Evolutionary conservation across 2,113 vertebrate genomes (phyloP), one percentile per base, ranked within the genome.

Genomic region (Cynocephalus volans): DNA sequence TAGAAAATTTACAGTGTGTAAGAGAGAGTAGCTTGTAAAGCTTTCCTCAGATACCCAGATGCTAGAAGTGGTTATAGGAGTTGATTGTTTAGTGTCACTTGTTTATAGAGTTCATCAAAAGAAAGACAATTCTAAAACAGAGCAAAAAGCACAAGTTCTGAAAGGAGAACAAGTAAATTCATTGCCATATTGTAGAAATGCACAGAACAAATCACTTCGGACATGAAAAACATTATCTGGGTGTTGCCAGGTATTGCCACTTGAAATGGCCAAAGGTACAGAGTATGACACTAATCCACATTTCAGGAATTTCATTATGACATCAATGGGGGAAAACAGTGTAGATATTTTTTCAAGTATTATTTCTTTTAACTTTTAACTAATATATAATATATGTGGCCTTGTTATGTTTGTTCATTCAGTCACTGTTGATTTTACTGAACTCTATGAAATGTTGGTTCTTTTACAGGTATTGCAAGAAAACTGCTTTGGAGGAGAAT

Each of bases 341-440:
- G 18, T 36, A 56, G 19, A 65, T 65, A 18, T 0, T 76, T 36
- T 65, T 64, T 52, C 28, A 36, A 91, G 64, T 24, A 36, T 7
- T 24, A n/a, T 65, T 73, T 56, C 33, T 70, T 82, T 82, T 62
- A 65, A 28, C 21, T 65, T 88, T 90, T 18, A 93, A 64, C 28
- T 79, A 72, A 50, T 60, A 62, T 13, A 36, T 33, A 88, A 54
- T 48, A 75, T 18, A 45, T 1, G 60, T 73, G n/a, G 21, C 54
- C 6, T 54, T 83, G 31, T 86, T 73, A n/a, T 90, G 70, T 45
- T 88, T 90, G 70, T 45, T 88, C 83, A 58, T 62, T 85, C 72
- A n/a, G 9, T 65, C 73, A 70, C 12, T 81, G 4, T 76, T 54
- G 36, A 26, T 54, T 94, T 88, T 93, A 89, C 9, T 76, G 45